Evolutionary conservation across 2,888 invertebrate genomes (phyloP).

Genomic region (Lypha dubia): DNA sequence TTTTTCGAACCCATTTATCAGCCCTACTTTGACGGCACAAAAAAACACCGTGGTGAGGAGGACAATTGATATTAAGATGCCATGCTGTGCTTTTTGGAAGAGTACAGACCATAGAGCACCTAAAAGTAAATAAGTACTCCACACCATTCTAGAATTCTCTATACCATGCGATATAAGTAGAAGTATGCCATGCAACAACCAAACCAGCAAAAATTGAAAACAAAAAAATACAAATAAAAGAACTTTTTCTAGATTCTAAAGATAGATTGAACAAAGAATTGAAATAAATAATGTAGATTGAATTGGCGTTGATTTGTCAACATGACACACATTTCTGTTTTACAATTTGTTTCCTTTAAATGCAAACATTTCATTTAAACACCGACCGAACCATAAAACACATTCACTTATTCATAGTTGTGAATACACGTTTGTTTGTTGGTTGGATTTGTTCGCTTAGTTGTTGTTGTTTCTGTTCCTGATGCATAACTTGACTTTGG

Average conservation of each 20-base stretch:
- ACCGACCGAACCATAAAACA: conserved; percentile 61
- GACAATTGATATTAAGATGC: conserved; percentile 72
- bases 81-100: conserved; percentile 67
- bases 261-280: conserved; percentile 67
- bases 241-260: conserved; percentile 69
- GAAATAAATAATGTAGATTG: conserved; percentile 71
- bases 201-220: not conserved
- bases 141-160: conserved; percentile 2
- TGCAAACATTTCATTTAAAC: conserved; percentile 59
- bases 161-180: not conserved
- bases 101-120: conserved; percentile 35
- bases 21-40: conserved; percentile 71
- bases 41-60: conserved; percentile 58
- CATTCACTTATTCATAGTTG: conserved; percentile 41
- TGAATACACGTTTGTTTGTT: not conserved
- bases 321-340: conserved; percentile 73
- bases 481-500: conserved; percentile 6
- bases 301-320: conserved; percentile 73
- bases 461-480: not conserved
- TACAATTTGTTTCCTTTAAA: conserved; percentile 78
- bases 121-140: conserved; percentile 30
- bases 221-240: conserved; percentile 24
- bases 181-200: conserved; percentile 12
- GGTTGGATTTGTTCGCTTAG: not conserved
- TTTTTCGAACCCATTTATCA: conserved; percentile 72